Conservation (phyloP, 2,888 invertebrate genomes). For the Agelastica alni region DNA sequence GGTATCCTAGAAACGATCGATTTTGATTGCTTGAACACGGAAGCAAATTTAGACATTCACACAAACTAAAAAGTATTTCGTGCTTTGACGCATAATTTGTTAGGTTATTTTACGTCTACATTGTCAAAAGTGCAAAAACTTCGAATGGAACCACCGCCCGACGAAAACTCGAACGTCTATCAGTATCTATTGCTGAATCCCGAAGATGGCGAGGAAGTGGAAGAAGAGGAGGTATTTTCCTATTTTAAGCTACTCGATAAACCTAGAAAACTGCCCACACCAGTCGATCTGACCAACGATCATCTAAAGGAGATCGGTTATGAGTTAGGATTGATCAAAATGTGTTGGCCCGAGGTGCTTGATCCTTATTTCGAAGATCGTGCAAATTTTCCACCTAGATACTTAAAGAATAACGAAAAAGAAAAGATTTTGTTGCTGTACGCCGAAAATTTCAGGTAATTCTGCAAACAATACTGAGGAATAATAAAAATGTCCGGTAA, state of each 20-base stretch:
- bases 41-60: background rate
- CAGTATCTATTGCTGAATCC: background rate
- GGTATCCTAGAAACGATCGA: background rate
- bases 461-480: no score
- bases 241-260: slow-evolving; percentile 51
- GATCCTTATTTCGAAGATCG: slow-evolving; percentile 63
- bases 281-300: slow-evolving; percentile 56
- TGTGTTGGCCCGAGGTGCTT: slow-evolving; percentile 67
- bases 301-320: slow-evolving; percentile 65
- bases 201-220: slow-evolving; percentile 15
- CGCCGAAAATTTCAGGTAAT: slow-evolving; percentile 65
- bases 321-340: slow-evolving; percentile 64
- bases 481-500: no score
- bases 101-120: background rate
- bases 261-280: slow-evolving; percentile 48
- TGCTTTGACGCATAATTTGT: no score
- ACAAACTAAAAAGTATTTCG: no score
- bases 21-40: background rate
- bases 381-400: slow-evolving; percentile 66
- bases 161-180: background rate
- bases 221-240: slow-evolving; percentile 44
- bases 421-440: slow-evolving; percentile 73
- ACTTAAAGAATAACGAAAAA: slow-evolving; percentile 68
- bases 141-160: background rate
- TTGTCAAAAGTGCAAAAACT: background rate